Conservation (phyloP, 2,113 vertebrate species). For the Podiceps cristatus region DNA sequence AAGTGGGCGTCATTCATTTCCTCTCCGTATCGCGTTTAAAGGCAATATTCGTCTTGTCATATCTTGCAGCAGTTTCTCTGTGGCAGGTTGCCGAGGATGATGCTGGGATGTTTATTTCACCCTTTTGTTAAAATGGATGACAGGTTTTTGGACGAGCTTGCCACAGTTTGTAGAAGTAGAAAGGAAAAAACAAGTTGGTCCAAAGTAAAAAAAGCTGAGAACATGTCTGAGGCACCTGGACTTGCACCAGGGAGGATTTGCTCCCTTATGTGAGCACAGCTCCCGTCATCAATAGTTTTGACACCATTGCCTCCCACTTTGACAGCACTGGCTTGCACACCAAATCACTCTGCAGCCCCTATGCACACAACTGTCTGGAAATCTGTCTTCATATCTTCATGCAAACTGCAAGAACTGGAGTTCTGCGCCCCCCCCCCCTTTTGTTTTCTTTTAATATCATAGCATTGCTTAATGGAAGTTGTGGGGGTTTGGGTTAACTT, state of each 20-base stretch:
- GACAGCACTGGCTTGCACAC: slow-evolving; percentile 1
- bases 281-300: neutral
- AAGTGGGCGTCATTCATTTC: neutral
- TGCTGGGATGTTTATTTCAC: slow-evolving; percentile 59
- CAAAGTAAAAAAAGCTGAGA: neutral
- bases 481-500: neutral
- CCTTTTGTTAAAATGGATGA: slow-evolving; percentile 41
- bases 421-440: neutral
- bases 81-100: slow-evolving; percentile 40
- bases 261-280: neutral
- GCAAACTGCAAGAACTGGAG: neutral
- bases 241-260: slow-evolving; percentile 18
- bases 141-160: slow-evolving; percentile 50
- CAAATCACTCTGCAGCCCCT: slow-evolving; percentile 3
- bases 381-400: slow-evolving; percentile 1
- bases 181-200: slow-evolving; percentile 24
- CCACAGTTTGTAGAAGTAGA: neutral
- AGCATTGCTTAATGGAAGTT: neutral
- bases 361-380: neutral
- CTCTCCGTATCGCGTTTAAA: neutral
- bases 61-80: slow-evolving; percentile 55
- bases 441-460: slow-evolving; percentile 43
- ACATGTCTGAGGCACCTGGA: slow-evolving; percentile 31
- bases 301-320: neutral
- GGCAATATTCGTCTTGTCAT: slow-evolving; percentile 29